phyloP scores from a whole-genome alignment of 2,113 vertebrate genomes.

The Accipiter virgatus region DNA sequence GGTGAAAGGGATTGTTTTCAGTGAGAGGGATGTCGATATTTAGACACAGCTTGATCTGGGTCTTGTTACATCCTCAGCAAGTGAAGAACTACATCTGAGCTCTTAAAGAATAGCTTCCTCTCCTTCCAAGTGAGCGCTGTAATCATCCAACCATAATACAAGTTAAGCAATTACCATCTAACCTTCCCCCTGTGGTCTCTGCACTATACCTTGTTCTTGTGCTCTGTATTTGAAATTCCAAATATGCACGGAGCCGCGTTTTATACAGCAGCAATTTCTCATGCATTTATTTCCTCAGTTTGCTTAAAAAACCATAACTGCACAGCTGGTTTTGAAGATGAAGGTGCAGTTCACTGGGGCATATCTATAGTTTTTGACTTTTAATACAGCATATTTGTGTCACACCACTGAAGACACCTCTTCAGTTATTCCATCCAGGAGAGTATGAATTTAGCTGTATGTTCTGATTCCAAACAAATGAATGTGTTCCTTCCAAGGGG shows the following conservation, averaged over 20 bases:
- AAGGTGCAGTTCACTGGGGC: background rate
- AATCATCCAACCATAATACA: background rate
- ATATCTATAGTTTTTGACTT: background rate
- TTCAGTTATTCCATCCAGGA: background rate
- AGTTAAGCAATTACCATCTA: background rate
- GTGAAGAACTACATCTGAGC: background rate
- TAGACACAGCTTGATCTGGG: background rate
- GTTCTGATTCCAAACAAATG: background rate
- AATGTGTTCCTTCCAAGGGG: background rate
- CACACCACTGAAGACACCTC: background rate
- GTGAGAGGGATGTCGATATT: background rate
- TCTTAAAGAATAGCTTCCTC: background rate
- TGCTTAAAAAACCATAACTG: background rate
- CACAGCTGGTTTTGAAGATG: background rate
- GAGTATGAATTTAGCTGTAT: background rate
- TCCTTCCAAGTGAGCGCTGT: background rate
- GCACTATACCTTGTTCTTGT: background rate
- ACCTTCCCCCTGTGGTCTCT: background rate
- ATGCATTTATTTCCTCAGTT: background rate
- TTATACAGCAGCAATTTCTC: background rate
- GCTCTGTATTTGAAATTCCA: background rate
- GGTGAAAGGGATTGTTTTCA: background rate
- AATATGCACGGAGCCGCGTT: accelerated
- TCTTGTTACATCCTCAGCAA: background rate
- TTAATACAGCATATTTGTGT: background rate